Percentiles rank a stretch among this genome's conserved stretches.
Evolutionary conservation across 2,797 vertebrate genomes (phyloP).

Genomic region (Sebastes steindachneri): DNA sequence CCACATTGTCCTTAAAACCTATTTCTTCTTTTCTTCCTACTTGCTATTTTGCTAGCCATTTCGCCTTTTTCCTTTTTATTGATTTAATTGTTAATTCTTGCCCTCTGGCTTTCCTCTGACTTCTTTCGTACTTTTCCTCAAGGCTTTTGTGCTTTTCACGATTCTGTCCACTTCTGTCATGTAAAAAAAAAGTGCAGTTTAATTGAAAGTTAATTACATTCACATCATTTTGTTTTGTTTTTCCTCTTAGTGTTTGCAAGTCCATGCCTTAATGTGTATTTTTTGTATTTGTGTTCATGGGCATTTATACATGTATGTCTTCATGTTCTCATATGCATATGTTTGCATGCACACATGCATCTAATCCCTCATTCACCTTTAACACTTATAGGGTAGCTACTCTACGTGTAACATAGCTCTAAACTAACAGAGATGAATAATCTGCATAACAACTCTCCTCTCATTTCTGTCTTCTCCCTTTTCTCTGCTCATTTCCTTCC

Average conservation of each 20-base stretch:
- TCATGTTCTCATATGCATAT: background rate
- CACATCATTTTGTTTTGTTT: background rate
- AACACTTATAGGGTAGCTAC: too few relatives aligned
- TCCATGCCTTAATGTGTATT: background rate
- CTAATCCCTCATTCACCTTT: background rate
- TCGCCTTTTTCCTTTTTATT: background rate
- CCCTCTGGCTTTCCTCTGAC: background rate
- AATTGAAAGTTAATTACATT: background rate
- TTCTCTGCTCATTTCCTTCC: background rate
- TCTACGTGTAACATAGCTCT: background rate
- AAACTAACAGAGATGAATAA: background rate
- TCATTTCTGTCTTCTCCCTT: conserved; percentile 37
- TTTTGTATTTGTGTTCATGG: background rate
- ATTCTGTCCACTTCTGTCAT: background rate
- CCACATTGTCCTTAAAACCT: background rate
- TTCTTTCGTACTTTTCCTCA: background rate
- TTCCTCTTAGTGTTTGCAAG: background rate
- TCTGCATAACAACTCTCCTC: background rate
- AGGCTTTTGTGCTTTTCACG: background rate
- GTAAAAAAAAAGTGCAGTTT: background rate
- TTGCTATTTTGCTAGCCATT: background rate
- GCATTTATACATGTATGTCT: background rate
- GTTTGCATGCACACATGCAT: background rate
- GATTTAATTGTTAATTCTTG: background rate
- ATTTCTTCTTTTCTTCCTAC: background rate